Conservation (phyloP, 2,113 vertebrate species). For the Cricetomys ansorgei region DNA sequence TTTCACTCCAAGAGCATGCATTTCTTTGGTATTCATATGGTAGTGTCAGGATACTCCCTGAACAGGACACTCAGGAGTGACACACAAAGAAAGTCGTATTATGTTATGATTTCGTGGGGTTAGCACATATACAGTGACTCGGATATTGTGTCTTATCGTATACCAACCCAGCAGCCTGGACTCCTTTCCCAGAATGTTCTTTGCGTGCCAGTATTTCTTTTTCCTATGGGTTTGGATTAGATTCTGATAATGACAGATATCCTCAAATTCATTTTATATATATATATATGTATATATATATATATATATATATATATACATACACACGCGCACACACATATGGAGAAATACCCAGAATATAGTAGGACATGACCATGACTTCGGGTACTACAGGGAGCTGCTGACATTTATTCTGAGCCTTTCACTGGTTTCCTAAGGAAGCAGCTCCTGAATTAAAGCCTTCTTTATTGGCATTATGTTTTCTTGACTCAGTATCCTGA, state of each 20-base stretch:
- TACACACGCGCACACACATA: no score
- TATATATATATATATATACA: no score
- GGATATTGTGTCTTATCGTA: background rate
- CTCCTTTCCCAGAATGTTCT: background rate
- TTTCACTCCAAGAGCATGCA: background rate
- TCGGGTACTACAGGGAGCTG: background rate
- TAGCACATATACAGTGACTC: fast-evolving
- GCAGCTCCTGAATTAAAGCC: background rate
- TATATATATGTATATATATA: no score
- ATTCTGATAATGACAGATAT: background rate
- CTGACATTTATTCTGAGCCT: background rate
- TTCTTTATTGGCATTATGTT: background rate
- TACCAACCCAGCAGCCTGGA: background rate
- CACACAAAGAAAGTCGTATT: background rate
- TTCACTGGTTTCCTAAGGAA: background rate
- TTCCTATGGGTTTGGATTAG: background rate
- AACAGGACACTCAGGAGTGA: background rate
- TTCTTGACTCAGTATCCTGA: background rate
- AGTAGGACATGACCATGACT: no score
- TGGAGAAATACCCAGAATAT: no score
- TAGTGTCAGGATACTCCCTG: background rate
- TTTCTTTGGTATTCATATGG: background rate
- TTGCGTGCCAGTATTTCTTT: background rate
- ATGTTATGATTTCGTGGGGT: background rate
- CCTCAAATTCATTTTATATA: background rate